Percentiles rank a stretch among this genome's conserved stretches.
These are phyloP conservation scores for Poliocrania exsul DNA, from an alignment of 2,797 vertebrate genomes.

Conservation along the genomic window DNA sequence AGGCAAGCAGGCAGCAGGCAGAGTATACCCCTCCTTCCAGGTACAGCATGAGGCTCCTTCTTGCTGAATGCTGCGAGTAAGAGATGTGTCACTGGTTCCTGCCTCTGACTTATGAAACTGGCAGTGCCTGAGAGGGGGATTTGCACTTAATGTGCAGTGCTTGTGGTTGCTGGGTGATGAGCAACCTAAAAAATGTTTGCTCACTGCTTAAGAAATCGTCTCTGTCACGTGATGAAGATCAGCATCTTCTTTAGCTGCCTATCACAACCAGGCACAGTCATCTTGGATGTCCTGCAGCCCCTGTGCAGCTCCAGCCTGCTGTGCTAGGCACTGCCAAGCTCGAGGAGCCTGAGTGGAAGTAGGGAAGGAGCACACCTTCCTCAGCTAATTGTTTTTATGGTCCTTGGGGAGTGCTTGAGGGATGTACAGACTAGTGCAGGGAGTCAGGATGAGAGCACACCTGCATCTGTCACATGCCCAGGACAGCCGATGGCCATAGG, in stretches of 20 bases:
- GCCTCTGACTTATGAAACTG: accelerated
- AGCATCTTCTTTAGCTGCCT: neutral
- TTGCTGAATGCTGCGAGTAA: neutral
- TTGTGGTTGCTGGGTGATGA: neutral
- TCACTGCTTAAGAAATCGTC: neutral
- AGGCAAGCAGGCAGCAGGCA: neutral
- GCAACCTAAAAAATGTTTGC: neutral
- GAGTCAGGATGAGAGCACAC: accelerated
- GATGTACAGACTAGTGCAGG: accelerated
- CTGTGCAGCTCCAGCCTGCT: neutral
- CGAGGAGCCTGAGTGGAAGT: accelerated
- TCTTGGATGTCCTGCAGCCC: neutral
- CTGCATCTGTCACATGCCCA: accelerated
- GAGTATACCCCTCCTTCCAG: neutral
- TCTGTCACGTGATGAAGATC: neutral
- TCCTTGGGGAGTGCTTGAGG: accelerated
- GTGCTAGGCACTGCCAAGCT: neutral
- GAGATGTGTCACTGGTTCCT: neutral
- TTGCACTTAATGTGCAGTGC: neutral
- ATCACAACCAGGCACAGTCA: neutral
- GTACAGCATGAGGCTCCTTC: accelerated
- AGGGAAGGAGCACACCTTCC: neutral
- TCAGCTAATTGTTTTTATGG: neutral
- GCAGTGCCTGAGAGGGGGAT: neutral
- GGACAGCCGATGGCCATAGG: accelerated